These are phyloP conservation scores for Charaxes varanes DNA, from an alignment of 1,140 invertebrate genomes.

Conservation along the genomic window DNA sequence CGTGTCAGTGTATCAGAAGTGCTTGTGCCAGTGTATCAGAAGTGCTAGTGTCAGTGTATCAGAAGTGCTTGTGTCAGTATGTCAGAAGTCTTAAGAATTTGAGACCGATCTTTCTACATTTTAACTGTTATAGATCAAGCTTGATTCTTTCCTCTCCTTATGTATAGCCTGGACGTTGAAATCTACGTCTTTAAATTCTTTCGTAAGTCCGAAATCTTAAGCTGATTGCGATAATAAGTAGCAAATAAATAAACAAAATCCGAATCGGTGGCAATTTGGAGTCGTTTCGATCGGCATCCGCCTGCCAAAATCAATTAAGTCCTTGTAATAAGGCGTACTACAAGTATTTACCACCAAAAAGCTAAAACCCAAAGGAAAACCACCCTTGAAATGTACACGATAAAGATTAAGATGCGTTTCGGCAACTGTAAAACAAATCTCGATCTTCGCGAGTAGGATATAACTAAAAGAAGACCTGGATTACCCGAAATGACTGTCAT, in stretches of 20 bases:
- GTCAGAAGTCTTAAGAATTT: too few species aligned
- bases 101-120: too few species aligned
- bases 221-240: constrained; percentile 16
- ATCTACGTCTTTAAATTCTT: too few species aligned
- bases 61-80: too few species aligned
- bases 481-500: constrained; percentile 56
- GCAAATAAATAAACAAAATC: constrained; percentile 34
- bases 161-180: too few species aligned
- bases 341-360: not conserved
- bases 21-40: too few species aligned
- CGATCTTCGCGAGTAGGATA: constrained; percentile 6
- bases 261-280: constrained; percentile 36
- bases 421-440: constrained; percentile 9
- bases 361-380: constrained; percentile 8
- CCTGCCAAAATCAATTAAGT: constrained; percentile 58
- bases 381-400: not conserved
- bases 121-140: too few species aligned
- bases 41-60: too few species aligned
- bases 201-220: too few species aligned
- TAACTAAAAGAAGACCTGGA: constrained; percentile 34
- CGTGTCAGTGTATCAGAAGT: too few species aligned
- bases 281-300: constrained; percentile 36
- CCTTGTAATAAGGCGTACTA: constrained; percentile 34
- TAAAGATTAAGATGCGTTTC: constrained; percentile 6
- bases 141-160: too few species aligned